phyloP scores from a whole-genome alignment of 2,888 invertebrate genomes.

The Epicampocera succincta region DNA sequence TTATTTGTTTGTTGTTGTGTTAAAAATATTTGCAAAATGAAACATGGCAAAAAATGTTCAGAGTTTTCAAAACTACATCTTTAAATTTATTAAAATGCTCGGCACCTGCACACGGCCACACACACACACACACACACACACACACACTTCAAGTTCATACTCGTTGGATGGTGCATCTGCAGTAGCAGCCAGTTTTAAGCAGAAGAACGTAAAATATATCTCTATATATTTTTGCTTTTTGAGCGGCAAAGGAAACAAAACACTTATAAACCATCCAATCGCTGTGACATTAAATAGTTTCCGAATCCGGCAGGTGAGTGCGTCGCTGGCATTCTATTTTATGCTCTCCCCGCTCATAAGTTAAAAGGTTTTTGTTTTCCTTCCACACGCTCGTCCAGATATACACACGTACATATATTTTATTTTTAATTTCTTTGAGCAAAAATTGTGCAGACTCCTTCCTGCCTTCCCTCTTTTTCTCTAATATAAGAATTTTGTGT shows the following conservation, averaged over 20 bases:
- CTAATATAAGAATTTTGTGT: conserved; percentile 20
- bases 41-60: not conserved
- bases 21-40: not conserved
- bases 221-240: not conserved
- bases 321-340: conserved; percentile 24
- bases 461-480: not conserved
- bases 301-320: conserved; percentile 40
- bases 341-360: conserved; percentile 35
- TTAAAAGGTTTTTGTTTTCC: conserved; percentile 51
- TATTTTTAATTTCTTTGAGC: conserved; percentile 42
- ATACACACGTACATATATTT: conserved; percentile 3
- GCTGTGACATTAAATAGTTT: conserved; percentile 46
- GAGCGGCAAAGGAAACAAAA: not conserved
- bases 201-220: too few species aligned
- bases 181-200: too few species aligned
- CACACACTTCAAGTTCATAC: too few species aligned
- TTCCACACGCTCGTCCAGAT: not conserved
- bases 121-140: too few species aligned
- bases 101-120: not conserved
- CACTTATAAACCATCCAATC: conserved; percentile 42
- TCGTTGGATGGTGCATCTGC: too few species aligned
- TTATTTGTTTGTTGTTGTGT: not conserved
- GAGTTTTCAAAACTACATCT: not conserved
- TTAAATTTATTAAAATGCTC: not conserved
- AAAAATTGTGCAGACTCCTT: not conserved